Base-by-base conservation (phyloP, 1,140 invertebrate species). In the Schlechtendalia chinensis region DNA sequence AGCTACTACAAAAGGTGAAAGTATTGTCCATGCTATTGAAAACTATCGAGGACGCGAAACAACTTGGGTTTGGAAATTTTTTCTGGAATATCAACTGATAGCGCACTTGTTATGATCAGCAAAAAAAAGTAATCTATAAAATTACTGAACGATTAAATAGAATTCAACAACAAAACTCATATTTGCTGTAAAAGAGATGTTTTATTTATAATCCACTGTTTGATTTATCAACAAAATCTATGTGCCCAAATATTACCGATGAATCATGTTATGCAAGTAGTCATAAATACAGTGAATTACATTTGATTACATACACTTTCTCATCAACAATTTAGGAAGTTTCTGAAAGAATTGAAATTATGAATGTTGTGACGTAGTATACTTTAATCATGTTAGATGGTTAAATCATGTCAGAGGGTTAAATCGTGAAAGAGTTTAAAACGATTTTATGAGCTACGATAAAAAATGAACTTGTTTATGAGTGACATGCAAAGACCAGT, bases 281-380 rank as follows among this genome's bases (percentile, higher is more conserved):
- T n/a, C n/a, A n/a, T n/a, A n/a, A n/a, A n/a, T n/a, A n/a, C n/a
- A n/a, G n/a, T 22, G 54, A 56, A 56, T 56, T 56, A 56, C 54
- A 56, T 56, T 56, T 19, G 54, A 56, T 56, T 19, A 56, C 54
- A 56, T 56, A 19, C 54, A 6, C 54, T 56, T 56, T 19, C 54
- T 6, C 54, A 56, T 19, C 54, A 19, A 56, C 54, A 56, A 56
- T 56, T 56, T 56, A 56, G n/a, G 54, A 19, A 56, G 19, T 56
- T 56, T 19, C 54, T 56, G 17, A n/a, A 56, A 56, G 19, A 56
- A 56, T 56, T 56, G 54, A 6, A 56, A n/a, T 56, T 19, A n/a
- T n/a, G 54, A 56, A 56, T 56, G n/a, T n/a, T 17, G 54, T 56
- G 54, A 56, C 54, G 54, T 56, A n/a, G 54, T 56, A 56, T 56